These are phyloP conservation scores for Oppia nitens DNA, from an alignment of 1,140 invertebrate genomes.

Conservation along the genomic window DNA sequence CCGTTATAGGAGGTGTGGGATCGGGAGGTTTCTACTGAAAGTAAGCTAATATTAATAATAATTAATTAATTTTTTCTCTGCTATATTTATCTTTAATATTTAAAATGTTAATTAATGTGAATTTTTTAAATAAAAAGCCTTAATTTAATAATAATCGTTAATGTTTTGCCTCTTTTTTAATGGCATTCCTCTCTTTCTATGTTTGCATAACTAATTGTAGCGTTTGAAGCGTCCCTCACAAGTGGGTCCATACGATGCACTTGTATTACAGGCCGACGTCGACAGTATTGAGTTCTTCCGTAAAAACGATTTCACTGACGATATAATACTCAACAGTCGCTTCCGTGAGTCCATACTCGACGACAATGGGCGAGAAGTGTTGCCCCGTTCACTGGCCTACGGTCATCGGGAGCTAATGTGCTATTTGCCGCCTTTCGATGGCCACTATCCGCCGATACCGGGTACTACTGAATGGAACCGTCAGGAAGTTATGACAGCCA, in stretches of 20 bases:
- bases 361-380: not conserved
- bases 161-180: too few relatives aligned
- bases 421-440: constrained; percentile 30
- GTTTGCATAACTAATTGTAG: too few relatives aligned
- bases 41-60: too few relatives aligned
- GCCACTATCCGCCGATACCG: constrained; percentile 19
- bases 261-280: constrained; percentile 31
- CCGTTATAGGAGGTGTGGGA: constrained; percentile 27
- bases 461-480: constrained; percentile 17
- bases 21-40: constrained; percentile 30
- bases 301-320: constrained; percentile 31
- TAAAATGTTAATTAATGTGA: not conserved
- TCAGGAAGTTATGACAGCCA: constrained; percentile 19
- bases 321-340: constrained; percentile 30
- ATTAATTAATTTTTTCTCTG: constrained; percentile 9
- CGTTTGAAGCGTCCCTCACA: constrained; percentile 29
- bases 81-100: too few relatives aligned
- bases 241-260: constrained; percentile 30
- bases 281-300: constrained; percentile 28
- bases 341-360: constrained; percentile 25
- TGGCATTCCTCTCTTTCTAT: too few relatives aligned
- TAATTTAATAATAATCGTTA: not conserved
- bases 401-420: constrained; percentile 29
- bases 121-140: not conserved
- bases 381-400: constrained; percentile 18